These are phyloP conservation scores for Ascaphus truei DNA, from an alignment of 2,113 vertebrate genomes.

Conservation along the genomic window DNA sequence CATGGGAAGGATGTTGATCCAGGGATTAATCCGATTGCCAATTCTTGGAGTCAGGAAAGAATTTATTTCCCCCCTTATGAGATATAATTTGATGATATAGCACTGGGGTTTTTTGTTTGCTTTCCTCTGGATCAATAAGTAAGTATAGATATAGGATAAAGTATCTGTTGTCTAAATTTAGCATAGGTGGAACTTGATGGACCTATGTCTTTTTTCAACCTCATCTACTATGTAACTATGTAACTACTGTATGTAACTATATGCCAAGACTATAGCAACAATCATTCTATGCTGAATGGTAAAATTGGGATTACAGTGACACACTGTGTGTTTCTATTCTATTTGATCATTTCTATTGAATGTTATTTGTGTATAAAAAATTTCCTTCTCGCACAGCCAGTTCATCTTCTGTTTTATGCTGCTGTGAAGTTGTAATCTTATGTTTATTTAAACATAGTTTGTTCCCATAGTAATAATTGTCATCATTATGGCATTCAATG, in stretches of 20 bases:
- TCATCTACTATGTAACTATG: not conserved
- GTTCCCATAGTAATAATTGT: conserved; percentile 4
- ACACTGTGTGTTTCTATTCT: not conserved
- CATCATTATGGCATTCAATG: not conserved
- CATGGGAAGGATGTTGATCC: too few relatives aligned
- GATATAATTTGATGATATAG: too few relatives aligned
- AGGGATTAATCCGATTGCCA: too few relatives aligned
- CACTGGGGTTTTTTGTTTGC: too few relatives aligned
- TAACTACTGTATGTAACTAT: not conserved
- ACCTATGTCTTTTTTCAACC: too few relatives aligned
- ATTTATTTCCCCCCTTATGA: too few relatives aligned
- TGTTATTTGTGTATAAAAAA: conserved; percentile 4
- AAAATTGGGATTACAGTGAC: not conserved
- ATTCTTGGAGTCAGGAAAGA: too few relatives aligned
- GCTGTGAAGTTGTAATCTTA: not conserved
- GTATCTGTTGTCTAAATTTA: too few relatives aligned
- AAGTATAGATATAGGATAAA: too few relatives aligned
- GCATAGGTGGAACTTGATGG: too few relatives aligned
- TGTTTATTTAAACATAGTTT: conserved; percentile 3
- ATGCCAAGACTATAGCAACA: not conserved
- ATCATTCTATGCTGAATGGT: not conserved
- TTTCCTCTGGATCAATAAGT: too few relatives aligned
- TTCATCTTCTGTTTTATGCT: not conserved
- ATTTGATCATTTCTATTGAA: not conserved
- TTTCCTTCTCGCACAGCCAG: not conserved